Base-by-base conservation (phyloP, 1,140 invertebrate species). In the Oscheius sp. region DNA sequence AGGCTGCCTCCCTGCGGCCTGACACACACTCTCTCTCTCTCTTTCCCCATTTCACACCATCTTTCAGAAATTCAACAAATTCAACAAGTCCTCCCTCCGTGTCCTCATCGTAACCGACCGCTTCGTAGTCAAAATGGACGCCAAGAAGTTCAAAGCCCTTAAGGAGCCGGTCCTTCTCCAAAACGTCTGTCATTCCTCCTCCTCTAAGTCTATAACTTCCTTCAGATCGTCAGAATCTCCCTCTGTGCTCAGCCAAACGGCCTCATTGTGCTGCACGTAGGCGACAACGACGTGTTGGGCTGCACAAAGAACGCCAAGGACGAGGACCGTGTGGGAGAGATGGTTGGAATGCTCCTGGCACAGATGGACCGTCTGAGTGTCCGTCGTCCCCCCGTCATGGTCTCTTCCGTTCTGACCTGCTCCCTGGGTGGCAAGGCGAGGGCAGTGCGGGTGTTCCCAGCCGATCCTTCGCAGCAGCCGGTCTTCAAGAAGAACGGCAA, bases 231-330 rank as follows among this genome's bases (percentile, higher is more conserved):
- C n/a, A 91, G 91, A 4, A 79, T 93, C 1, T 92, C 90, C 80
- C 87, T 94, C 1, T 91, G 89, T n/a, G 89, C 91, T 15, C 91
- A 90, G 1, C 89, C 88, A 74, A 94, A 95, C 84, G 94, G 96
- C 82, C 88, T 97, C 62, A 89, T 94, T 67, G 90, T 93, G 10
- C 89, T 97, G 76, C 94, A 96, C 84, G 90, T 94, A 2, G 89
- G 89, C 29, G 91, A 91, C 23, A 94, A 95, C 85, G 95, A 97
- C 86, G 90, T 97, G 79, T 90, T 97, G 35, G 88, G 96, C 3
- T 91, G 91, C 4, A 86, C 94, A 46, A 84, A 88, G 75, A 88
- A 87, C 3, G 85, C 85, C 0, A 76, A 77, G 10, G 83, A 84
- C 34, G 87, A 88, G 45, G 87, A 88, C 64, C 79, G 88, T 64